These are phyloP conservation scores for Sinocyclocheilus anophthalmus DNA, from an alignment of 2,113 vertebrate genomes.

Conservation along the genomic window DNA sequence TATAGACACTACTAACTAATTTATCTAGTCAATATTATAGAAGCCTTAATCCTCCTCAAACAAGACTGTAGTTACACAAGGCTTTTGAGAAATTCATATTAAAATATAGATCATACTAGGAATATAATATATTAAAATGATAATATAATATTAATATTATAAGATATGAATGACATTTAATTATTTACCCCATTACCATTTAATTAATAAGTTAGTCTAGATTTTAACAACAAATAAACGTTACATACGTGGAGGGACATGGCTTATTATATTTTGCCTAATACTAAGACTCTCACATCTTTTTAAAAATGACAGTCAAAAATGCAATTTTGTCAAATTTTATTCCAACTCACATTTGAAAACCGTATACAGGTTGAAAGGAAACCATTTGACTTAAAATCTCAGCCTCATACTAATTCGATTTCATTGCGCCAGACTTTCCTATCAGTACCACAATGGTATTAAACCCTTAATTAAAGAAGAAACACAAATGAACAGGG, in stretches of 20 bases:
- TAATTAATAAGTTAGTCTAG: slow-evolving; percentile 4
- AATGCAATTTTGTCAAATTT: background rate
- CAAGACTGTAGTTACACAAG: background rate
- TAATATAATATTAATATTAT: background rate
- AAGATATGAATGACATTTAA: slow-evolving; percentile 1
- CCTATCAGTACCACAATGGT: background rate
- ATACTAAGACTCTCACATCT: background rate
- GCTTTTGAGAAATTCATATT: background rate
- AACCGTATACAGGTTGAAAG: background rate
- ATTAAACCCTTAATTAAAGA: slow-evolving; percentile 14
- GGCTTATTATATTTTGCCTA: background rate
- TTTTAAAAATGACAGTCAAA: background rate
- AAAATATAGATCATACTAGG: background rate
- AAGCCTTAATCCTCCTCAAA: background rate
- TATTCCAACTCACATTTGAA: background rate
- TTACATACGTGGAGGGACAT: background rate
- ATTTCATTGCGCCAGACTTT: background rate
- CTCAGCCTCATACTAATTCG: background rate
- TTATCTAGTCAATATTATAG: background rate
- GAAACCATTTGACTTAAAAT: background rate
- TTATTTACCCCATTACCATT: background rate
- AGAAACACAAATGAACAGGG: background rate
- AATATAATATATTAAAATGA: background rate
- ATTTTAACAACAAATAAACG: background rate
- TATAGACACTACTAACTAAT: background rate